These are phyloP conservation scores for Balaeniceps rex DNA, from an alignment of 2,113 vertebrate genomes.

Conservation along the genomic window DNA sequence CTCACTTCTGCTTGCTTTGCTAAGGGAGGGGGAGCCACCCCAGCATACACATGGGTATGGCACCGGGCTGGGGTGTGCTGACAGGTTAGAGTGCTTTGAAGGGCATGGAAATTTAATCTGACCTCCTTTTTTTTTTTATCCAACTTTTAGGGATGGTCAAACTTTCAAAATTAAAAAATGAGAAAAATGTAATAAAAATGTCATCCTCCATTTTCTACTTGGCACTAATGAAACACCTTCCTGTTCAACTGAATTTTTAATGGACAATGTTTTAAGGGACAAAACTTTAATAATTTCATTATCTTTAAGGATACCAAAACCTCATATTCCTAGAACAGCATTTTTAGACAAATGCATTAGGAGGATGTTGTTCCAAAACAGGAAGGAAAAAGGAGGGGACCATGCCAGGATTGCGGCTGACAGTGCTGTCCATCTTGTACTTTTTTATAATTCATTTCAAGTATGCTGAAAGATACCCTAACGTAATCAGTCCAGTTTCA, in stretches of 20 bases:
- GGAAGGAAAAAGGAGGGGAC: not conserved
- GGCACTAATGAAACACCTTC: not conserved
- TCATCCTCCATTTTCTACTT: not conserved
- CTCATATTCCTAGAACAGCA: not conserved
- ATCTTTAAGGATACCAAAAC: not conserved
- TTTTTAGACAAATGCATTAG: not conserved
- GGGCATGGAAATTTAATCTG: not conserved
- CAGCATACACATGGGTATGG: fast-evolving
- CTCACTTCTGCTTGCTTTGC: not conserved
- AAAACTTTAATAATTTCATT: not conserved
- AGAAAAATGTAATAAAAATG: not conserved
- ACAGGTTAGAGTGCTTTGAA: too few species aligned
- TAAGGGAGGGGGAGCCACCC: not conserved
- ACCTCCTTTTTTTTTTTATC: not conserved
- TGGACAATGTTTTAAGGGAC: not conserved
- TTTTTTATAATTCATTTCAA: not conserved
- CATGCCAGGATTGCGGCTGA: not conserved
- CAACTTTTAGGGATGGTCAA: not conserved
- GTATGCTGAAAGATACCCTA: not conserved
- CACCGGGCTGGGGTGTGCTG: too few species aligned
- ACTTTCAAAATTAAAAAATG: not conserved
- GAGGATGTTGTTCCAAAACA: not conserved
- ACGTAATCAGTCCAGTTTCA: not conserved
- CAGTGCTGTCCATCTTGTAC: not conserved
- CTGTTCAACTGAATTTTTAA: not conserved